phyloP scores from a whole-genome alignment of 2,113 vertebrate species.

The Silurus meridionalis region DNA sequence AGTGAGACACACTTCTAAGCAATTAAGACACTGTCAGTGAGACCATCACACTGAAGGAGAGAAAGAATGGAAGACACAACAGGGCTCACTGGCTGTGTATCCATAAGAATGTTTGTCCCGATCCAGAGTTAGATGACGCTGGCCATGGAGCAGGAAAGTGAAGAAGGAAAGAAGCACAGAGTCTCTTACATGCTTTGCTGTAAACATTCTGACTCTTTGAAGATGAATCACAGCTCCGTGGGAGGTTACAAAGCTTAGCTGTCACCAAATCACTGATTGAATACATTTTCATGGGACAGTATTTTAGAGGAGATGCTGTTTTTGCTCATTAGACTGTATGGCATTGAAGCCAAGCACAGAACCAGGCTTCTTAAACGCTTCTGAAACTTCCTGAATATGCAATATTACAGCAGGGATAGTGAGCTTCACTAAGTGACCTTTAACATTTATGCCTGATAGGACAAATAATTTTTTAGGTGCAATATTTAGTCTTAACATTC shows the following conservation, averaged over 20 bases:
- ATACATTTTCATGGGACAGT: conserved; percentile 4
- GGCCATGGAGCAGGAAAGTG: background rate
- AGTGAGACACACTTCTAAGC: conserved; percentile 24
- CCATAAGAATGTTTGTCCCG: conserved; percentile 11
- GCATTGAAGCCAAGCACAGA: background rate
- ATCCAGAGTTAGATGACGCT: background rate
- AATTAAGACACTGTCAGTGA: conserved; percentile 25
- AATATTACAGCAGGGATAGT: background rate
- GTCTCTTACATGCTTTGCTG: conserved; percentile 9
- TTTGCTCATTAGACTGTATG: conserved; percentile 7
- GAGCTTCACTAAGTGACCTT: background rate
- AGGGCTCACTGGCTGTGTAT: conserved; percentile 22
- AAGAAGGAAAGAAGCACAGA: background rate
- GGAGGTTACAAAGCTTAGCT: conserved; percentile 8
- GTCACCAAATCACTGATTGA: background rate
- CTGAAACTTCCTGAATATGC: conserved; percentile 8
- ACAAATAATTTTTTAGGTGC: background rate
- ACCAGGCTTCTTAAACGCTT: background rate
- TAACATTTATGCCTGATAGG: background rate
- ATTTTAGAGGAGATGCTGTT: background rate
- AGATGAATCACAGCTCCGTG: conserved; percentile 21
- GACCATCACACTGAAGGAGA: background rate
- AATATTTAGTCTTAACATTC: background rate
- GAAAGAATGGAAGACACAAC: conserved; percentile 11
- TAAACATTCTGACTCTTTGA: conserved; percentile 5